Percentiles rank a stretch among this genome's conserved stretches.
Conservation (phyloP, 1,140 invertebrate genomes). For the Brachionus manjavacas region DNA sequence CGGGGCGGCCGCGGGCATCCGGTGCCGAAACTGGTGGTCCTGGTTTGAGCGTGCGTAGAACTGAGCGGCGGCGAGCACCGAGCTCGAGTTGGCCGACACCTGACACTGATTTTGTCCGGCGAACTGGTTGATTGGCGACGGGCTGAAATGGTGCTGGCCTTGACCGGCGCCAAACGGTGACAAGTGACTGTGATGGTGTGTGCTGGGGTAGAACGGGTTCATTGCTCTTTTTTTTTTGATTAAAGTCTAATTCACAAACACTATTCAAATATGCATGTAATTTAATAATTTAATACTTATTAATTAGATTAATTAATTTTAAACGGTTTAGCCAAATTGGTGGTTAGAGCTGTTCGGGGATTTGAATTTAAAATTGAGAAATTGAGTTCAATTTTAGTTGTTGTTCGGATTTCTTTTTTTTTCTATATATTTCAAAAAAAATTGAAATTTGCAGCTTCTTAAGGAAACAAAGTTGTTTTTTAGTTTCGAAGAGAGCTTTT, state of each 20-base stretch:
- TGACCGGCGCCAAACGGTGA: neutral
- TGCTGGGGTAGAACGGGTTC: slow-evolving; percentile 13
- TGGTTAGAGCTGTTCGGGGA: neutral
- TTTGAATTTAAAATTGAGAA: neutral
- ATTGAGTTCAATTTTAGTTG: neutral
- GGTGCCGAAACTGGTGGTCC: slow-evolving; percentile 7
- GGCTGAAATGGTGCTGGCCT: neutral
- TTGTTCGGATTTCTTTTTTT: neutral
- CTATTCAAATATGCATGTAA: neutral
- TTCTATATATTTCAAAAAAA: neutral
- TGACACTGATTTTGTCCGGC: neutral
- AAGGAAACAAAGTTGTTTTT: neutral
- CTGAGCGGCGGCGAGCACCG: slow-evolving; percentile 7
- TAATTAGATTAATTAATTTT: slow-evolving; percentile 32
- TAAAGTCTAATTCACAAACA: neutral
- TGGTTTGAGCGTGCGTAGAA: slow-evolving; percentile 18
- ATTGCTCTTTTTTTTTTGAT: too few species aligned
- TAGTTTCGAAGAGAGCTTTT: neutral
- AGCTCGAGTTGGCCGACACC: neutral
- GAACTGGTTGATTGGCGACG: neutral
- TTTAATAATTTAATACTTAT: neutral
- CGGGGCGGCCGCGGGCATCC: neutral
- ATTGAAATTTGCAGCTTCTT: neutral
- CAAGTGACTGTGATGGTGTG: slow-evolving; percentile 3
- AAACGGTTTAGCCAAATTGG: neutral